Evolutionary conservation across 2,797 vertebrate species (phyloP), one percentile per base, ranked within the genome.

Genomic region (Enteromius argenteus): DNA sequence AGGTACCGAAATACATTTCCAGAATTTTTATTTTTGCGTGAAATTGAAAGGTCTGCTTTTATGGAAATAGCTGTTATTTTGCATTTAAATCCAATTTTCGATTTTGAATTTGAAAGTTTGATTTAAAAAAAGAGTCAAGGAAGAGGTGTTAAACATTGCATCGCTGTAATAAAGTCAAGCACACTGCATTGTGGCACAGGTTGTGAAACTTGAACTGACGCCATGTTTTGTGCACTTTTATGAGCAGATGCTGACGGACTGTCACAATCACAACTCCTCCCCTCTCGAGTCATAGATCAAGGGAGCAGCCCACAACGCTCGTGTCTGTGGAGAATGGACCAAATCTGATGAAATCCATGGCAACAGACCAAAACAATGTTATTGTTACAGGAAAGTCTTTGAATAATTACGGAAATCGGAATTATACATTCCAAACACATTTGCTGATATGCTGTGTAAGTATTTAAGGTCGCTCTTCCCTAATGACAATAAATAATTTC

Each of bases 311-410:
- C 4, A 30, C 64, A 68, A 19, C 15, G 30, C 51, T 69, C 32
- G 30, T 56, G 64, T 69, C 79, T 53, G 46, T 35, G 44, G 79
- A 80, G 79, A 27, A 68, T 58, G 35, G 73, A 76, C 21, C 73
- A 76, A 58, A 21, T 76, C 73, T 76, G 73, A 76, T 58, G 51
- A 76, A 76, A 76, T 76, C 51, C 73, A 76, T 76, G 35, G 73
- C 51, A 76, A 76, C 21, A 4, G 13, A 58, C 35, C 51, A 76
- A 76, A 76, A 76, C 73, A 39, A 58, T 58, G 73, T 39, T 39
- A 58, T 76, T 39, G 32, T 76, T 39, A 39, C 32, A 76, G 35
- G 51, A 76, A 76, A 39, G 51, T 58, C 32, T 58, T 74, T 76
- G 32, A 39, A 39, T 76, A 76, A 58, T 39, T 39, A 58, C 23